Percentiles rank a stretch among this genome's conserved stretches.
These are phyloP conservation scores for Diacarnus erythraeanus DNA, from an alignment of 37 sponge, comb jelly and placozoan species.

Conservation along the genomic window DNA sequence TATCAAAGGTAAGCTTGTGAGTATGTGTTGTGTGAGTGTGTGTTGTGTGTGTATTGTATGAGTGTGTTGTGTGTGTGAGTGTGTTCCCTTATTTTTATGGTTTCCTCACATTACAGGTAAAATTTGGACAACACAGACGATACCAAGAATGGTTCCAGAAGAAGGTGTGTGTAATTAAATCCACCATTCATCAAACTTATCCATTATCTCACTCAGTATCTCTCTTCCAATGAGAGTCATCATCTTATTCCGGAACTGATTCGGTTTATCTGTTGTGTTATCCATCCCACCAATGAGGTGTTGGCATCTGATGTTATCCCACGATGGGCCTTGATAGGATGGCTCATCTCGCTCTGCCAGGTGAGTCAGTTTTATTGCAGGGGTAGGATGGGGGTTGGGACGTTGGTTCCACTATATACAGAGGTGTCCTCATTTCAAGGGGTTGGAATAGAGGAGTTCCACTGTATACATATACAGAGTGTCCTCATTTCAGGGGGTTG, in stretches of 20 bases:
- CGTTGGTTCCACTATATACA: no score
- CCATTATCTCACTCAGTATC: conserved; percentile 54
- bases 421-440: no score
- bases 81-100: not conserved
- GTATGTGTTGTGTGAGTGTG: no score
- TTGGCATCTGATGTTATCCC: conserved; percentile 90
- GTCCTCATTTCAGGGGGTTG: no score
- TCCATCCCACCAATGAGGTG: conserved; percentile 98
- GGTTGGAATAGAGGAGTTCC: no score
- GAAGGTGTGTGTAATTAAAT: conserved; percentile 69
- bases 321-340: conserved; percentile 97
- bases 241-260: conserved; percentile 83
- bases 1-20: conserved; percentile 53
- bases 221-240: conserved; percentile 81
- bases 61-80: no score
- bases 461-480: no score
- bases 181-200: not conserved
- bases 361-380: conserved; percentile 35
- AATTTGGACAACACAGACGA: conserved; percentile 90
- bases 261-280: conserved; percentile 92
- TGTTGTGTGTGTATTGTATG: no score
- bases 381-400: no score
- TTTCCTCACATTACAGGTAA: conserved; percentile 63
- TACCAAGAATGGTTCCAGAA: conserved; percentile 93
- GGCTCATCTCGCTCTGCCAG: conserved; percentile 91